Conservation (phyloP, 2,888 invertebrate genomes). For the Lasioglossum marginatum region DNA sequence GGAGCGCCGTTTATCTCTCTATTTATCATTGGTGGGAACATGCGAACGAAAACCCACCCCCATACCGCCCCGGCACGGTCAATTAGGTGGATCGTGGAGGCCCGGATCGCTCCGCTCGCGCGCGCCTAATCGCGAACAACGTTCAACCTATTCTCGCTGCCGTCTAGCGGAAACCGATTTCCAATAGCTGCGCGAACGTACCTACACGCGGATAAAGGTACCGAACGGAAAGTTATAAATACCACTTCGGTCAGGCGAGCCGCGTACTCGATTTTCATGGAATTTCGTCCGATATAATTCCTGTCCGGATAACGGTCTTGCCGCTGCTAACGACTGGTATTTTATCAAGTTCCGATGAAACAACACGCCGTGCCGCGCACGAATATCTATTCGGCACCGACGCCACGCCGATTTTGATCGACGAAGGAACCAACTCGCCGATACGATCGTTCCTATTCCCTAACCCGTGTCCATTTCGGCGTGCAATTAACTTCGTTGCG, state of each 20-base stretch:
- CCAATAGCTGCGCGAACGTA: slow-evolving; percentile 33
- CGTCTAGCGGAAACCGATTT: slow-evolving; percentile 18
- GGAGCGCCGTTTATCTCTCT: slow-evolving; percentile 37
- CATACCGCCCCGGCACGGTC: neutral
- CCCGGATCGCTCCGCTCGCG: neutral
- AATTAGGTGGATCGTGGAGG: neutral
- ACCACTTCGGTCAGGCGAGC: slow-evolving; percentile 33
- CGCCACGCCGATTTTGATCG: slow-evolving; percentile 37
- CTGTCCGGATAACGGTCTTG: slow-evolving; percentile 55
- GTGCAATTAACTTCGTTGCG: slow-evolving; percentile 21
- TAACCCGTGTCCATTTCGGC: neutral
- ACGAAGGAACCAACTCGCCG: neutral
- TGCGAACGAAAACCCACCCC: slow-evolving; percentile 22
- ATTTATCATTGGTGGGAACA: slow-evolving; percentile 32
- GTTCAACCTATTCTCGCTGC: neutral
- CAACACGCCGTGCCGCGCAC: slow-evolving; percentile 17
- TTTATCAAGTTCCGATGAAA: slow-evolving; percentile 59
- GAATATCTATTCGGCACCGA: slow-evolving; percentile 27
- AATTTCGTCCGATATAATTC: slow-evolving; percentile 58
- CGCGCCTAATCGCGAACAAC: slow-evolving; percentile 28
- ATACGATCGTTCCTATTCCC: slow-evolving; percentile 1
- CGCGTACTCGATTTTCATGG: slow-evolving; percentile 52
- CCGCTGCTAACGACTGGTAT: slow-evolving; percentile 53
- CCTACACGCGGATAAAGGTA: slow-evolving; percentile 35
- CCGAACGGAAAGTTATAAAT: slow-evolving; percentile 44